These are phyloP conservation scores for Fulica atra DNA, from an alignment of 2,113 vertebrate species.

Conservation along the genomic window DNA sequence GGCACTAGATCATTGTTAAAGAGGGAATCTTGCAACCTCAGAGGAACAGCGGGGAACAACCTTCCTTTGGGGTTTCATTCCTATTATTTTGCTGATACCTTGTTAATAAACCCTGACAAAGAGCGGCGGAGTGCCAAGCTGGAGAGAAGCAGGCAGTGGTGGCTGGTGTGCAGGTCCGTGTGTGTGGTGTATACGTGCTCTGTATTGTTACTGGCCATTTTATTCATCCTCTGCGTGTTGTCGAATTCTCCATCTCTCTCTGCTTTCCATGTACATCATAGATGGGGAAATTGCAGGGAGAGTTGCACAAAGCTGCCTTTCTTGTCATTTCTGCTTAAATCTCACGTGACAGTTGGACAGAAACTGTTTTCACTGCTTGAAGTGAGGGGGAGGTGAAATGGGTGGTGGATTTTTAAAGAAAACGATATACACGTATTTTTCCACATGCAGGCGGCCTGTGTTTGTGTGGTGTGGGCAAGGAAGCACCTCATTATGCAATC, in stretches of 20 bases:
- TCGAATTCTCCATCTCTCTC: background rate
- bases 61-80: background rate
- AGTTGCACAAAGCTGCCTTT: slow-evolving; percentile 62
- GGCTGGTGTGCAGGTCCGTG: background rate
- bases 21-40: background rate
- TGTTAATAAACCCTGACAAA: background rate
- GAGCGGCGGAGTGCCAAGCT: background rate
- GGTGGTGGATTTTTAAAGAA: slow-evolving; percentile 38
- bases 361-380: slow-evolving; percentile 55
- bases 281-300: slow-evolving; percentile 20
- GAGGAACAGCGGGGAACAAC: background rate
- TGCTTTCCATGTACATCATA: background rate
- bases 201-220: background rate
- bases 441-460: background rate
- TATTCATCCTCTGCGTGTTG: background rate
- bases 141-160: background rate
- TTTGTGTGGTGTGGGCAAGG: slow-evolving; percentile 39
- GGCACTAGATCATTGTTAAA: background rate
- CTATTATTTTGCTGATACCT: background rate
- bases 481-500: slow-evolving; percentile 7
- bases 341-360: slow-evolving; percentile 63
- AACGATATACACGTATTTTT: slow-evolving; percentile 18
- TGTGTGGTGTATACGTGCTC: accelerated
- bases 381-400: slow-evolving; percentile 52
- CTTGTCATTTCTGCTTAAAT: slow-evolving; percentile 64